A percentile compares a stretch with the other conserved stretches of the same genome.
These are phyloP conservation scores for Brachirus orientalis DNA, from an alignment of 2,113 vertebrate species.

Conservation along the genomic window DNA sequence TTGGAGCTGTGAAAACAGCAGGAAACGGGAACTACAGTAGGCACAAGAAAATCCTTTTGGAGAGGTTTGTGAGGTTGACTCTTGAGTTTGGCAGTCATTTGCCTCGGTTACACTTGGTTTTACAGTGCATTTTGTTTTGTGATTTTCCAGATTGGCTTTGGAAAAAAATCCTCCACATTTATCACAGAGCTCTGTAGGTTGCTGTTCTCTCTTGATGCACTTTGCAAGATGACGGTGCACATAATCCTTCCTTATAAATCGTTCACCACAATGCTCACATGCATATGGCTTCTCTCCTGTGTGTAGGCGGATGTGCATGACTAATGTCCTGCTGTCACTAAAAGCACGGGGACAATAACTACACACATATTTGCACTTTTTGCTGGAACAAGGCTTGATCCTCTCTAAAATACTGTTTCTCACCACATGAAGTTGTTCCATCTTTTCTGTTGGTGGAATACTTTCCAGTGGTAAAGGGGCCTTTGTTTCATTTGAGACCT, in stretches of 20 bases:
- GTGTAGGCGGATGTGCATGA: conserved; percentile 74
- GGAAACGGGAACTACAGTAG: conserved; percentile 77
- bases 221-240: conserved; percentile 75
- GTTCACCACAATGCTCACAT: conserved; percentile 76
- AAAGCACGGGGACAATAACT: conserved; percentile 77
- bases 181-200: conserved; percentile 64
- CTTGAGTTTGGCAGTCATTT: conserved; percentile 13
- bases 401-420: conserved; percentile 58
- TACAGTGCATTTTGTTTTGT: conserved; percentile 57
- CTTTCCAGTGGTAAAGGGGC: not conserved
- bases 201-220: conserved; percentile 52
- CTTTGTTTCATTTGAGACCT: not conserved
- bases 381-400: conserved; percentile 65
- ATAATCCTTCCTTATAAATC: conserved; percentile 81
- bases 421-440: conserved; percentile 28
- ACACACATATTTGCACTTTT: conserved; percentile 67
- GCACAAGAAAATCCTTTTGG: conserved; percentile 80
- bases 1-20: conserved; percentile 83
- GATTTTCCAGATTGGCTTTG: conserved; percentile 42
- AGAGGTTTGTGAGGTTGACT: conserved; percentile 19
- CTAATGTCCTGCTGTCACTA: conserved; percentile 52
- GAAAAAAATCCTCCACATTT: conserved; percentile 71
- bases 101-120: conserved; percentile 19
- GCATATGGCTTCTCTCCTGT: conserved; percentile 80
- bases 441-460: conserved; percentile 28